phyloP scores from a whole-genome alignment of 1,140 invertebrate species.

The Drosophila pandora region DNA sequence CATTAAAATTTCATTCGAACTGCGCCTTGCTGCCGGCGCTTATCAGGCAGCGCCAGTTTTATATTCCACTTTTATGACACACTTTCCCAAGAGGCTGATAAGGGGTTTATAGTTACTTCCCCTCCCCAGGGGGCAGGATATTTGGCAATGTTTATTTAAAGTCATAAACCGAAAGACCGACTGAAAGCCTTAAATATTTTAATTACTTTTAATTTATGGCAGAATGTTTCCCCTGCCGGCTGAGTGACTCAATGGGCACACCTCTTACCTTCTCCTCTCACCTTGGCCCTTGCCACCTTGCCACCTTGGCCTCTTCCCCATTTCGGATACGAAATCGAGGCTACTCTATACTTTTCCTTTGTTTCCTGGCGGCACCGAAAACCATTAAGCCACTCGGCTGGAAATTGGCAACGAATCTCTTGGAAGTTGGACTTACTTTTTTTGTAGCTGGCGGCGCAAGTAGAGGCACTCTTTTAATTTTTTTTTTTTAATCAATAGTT shows the following conservation, averaged over 20 bases:
- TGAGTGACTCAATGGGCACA: slow-evolving; percentile 24
- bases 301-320: background rate
- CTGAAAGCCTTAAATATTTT: slow-evolving; percentile 72
- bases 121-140: slow-evolving; percentile 26
- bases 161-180: slow-evolving; percentile 57
- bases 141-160: slow-evolving; percentile 69
- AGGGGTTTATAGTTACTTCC: slow-evolving; percentile 49
- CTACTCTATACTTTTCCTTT: slow-evolving; percentile 1
- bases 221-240: slow-evolving; percentile 21
- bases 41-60: slow-evolving; percentile 46
- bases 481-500: slow-evolving; percentile 45
- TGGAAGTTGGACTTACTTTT: slow-evolving; percentile 19
- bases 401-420: slow-evolving; percentile 37
- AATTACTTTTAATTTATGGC: slow-evolving; percentile 75
- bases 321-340: background rate
- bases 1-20: slow-evolving; percentile 73
- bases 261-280: slow-evolving; percentile 9
- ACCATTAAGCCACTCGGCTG: slow-evolving; percentile 34
- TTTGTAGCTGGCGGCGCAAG: slow-evolving; percentile 25
- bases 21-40: slow-evolving; percentile 35
- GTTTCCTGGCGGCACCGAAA: slow-evolving; percentile 1
- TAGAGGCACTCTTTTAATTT: slow-evolving; percentile 22
- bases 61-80: slow-evolving; percentile 66
- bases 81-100: slow-evolving; percentile 75
- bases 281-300: background rate